Evolutionary conservation across 2,888 invertebrate genomes (phyloP).

Genomic region (Priocnemis perturbator): DNA sequence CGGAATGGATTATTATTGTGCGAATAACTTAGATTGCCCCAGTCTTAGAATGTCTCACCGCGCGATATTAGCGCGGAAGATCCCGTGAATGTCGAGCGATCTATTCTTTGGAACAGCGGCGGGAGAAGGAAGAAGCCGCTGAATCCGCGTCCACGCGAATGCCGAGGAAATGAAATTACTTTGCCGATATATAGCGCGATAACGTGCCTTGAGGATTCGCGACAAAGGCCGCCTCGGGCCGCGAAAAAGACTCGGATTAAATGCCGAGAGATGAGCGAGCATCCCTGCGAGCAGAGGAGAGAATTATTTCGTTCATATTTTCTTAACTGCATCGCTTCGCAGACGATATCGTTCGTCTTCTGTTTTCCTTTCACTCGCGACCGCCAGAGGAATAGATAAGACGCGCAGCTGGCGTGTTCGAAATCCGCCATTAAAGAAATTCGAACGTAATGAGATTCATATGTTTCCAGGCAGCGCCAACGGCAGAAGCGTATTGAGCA

Average conservation of each 20-base stretch:
- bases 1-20: too few species aligned
- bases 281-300: background rate
- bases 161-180: slow-evolving; percentile 24
- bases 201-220: slow-evolving; percentile 10
- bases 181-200: slow-evolving; percentile 6
- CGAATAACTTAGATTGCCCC: too few species aligned
- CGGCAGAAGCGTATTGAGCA: too few species aligned
- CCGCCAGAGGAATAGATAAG: background rate
- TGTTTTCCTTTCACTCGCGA: background rate
- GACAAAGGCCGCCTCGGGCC: background rate
- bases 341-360: too few species aligned
- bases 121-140: too few species aligned
- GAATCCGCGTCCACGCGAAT: slow-evolving; percentile 23
- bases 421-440: too few species aligned
- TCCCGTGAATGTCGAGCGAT: background rate
- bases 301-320: slow-evolving; percentile 4
- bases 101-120: background rate
- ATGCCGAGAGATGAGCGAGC: background rate
- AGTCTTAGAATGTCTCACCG: too few species aligned
- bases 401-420: too few species aligned
- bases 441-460: background rate
- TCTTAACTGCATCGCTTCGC: background rate
- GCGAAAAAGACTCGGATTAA: slow-evolving; percentile 8
- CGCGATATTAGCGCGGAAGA: too few species aligned
- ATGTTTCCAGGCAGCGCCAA: background rate